These are phyloP conservation scores for Donacobius atricapilla DNA, from an alignment of 2,113 vertebrate species.

Conservation along the genomic window DNA sequence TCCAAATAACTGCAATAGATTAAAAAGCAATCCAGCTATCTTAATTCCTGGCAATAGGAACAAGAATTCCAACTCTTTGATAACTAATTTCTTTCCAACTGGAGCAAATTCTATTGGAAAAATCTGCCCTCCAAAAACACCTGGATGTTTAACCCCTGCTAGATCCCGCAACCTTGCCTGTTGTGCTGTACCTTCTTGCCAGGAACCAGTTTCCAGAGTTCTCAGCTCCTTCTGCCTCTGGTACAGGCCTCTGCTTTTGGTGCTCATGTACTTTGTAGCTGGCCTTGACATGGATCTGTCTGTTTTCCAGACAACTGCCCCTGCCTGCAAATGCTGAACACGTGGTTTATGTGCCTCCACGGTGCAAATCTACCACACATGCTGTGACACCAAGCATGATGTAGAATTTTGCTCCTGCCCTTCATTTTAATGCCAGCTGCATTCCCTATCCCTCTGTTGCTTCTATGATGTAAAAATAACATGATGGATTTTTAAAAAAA, in stretches of 20 bases:
- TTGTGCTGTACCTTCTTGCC: neutral
- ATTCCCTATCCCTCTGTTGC: neutral
- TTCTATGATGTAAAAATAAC: neutral
- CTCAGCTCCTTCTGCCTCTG: neutral
- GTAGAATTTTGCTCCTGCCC: neutral
- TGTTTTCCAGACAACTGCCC: neutral
- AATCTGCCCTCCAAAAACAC: neutral
- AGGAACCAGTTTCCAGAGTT: neutral
- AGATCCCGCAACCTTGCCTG: neutral
- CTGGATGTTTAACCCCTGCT: neutral
- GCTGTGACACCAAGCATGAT: accelerated
- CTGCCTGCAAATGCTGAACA: neutral
- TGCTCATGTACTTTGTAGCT: neutral
- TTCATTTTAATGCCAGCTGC: neutral
- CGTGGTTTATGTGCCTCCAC: neutral
- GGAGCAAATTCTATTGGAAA: neutral
- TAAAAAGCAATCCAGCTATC: neutral
- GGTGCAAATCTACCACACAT: neutral
- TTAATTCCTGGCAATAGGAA: neutral
- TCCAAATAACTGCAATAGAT: neutral
- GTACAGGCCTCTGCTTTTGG: neutral
- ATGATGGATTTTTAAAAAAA: neutral
- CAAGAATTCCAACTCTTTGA: neutral
- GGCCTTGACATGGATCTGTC: neutral
- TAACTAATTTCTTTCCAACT: neutral